Evolutionary conservation across 64 coral and sea anemone genomes (phyloP).

Genomic region (Pocillopora verrucosa): DNA sequence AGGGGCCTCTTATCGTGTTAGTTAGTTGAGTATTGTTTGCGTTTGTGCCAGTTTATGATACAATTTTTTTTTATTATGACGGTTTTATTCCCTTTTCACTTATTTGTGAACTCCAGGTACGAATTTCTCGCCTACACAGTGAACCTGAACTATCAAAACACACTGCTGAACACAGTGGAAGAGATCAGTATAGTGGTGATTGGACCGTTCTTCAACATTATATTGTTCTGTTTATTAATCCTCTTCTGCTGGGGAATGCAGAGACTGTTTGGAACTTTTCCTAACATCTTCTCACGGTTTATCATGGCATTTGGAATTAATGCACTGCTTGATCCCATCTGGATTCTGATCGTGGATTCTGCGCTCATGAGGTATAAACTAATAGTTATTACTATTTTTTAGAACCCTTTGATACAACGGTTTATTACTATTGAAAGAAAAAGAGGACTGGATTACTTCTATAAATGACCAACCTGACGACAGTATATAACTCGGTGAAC

Average conservation of each 20-base stretch:
- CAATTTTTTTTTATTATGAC: not conserved
- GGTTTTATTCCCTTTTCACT: not conserved
- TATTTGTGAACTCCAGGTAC: constrained; percentile 50
- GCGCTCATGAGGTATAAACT: constrained; percentile 69
- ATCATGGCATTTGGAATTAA: constrained; percentile 95
- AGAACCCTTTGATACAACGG: no score
- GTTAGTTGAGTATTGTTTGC: no score
- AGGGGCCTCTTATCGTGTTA: no score
- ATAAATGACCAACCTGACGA: no score
- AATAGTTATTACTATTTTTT: no score
- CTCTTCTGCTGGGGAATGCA: constrained; percentile 76
- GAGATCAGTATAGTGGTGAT: constrained; percentile 81
- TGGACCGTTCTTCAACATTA: constrained; percentile 85
- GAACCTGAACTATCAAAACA: constrained; percentile 94
- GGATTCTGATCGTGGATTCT: constrained; percentile 89
- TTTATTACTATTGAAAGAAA: no score
- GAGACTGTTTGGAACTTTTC: constrained; percentile 70
- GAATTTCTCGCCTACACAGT: constrained; percentile 92
- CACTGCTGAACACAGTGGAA: constrained; percentile 80
- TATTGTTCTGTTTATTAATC: constrained; percentile 73
- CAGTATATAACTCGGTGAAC: no score
- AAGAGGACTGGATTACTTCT: no score
- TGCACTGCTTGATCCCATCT: constrained; percentile 81
- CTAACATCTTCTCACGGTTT: constrained; percentile 89
- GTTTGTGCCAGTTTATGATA: not conserved